A percentile compares a stretch with the other conserved stretches of the same genome.
Evolutionary conservation across 2,113 vertebrate species (phyloP).

Genomic region (Scopus umbretta): DNA sequence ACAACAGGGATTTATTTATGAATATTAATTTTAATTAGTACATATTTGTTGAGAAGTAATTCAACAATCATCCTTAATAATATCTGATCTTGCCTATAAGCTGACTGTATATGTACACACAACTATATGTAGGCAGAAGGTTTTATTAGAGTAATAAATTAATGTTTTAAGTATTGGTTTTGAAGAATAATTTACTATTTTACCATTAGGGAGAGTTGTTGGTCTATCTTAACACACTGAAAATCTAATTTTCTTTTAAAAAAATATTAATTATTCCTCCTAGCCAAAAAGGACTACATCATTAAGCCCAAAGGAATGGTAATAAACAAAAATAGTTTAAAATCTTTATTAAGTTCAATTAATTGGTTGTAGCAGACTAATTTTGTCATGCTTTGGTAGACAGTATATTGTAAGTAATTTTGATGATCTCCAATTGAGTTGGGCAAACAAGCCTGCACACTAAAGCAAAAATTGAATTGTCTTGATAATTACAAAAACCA

Average conservation of each 20-base stretch:
- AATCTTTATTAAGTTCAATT: slow-evolving; percentile 72
- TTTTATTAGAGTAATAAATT: slow-evolving; percentile 34
- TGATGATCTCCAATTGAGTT: slow-evolving; percentile 67
- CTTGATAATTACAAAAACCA: slow-evolving; percentile 72
- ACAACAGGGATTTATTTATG: not conserved
- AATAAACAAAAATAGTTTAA: slow-evolving; percentile 73
- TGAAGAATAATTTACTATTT: slow-evolving; percentile 54
- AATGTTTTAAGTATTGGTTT: slow-evolving; percentile 10
- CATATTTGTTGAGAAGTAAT: slow-evolving; percentile 15
- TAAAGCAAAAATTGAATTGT: slow-evolving; percentile 71
- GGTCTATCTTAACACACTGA: slow-evolving; percentile 24
- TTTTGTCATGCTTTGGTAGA: slow-evolving; percentile 71
- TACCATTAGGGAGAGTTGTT: slow-evolving; percentile 33
- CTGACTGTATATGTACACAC: not conserved
- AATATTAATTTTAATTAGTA: slow-evolving; percentile 33
- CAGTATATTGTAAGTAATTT: slow-evolving; percentile 73
- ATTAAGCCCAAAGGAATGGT: slow-evolving; percentile 61
- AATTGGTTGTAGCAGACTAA: slow-evolving; percentile 67
- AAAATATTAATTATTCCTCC: slow-evolving; percentile 59
- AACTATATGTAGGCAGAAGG: not conserved
- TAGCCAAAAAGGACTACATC: slow-evolving; percentile 33
- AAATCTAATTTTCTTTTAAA: slow-evolving; percentile 57
- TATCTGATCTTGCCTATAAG: not conserved
- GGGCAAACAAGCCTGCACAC: slow-evolving; percentile 59
- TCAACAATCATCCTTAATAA: not conserved